These are phyloP conservation scores for Tanytarsus gracilentus DNA, from an alignment of 2,888 invertebrate genomes.

Conservation along the genomic window DNA sequence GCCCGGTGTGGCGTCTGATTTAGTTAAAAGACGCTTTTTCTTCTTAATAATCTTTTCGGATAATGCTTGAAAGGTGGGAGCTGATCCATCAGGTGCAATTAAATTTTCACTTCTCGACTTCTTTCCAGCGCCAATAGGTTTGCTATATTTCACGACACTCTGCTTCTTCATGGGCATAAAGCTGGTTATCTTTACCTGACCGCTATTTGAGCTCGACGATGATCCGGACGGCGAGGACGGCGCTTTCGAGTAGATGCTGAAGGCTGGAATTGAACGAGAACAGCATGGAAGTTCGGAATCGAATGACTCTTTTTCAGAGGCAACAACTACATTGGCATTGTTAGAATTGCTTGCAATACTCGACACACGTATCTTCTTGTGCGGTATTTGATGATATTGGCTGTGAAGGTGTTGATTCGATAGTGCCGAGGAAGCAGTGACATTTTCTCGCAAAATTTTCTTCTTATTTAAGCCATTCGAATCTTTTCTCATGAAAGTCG, in stretches of 20 bases:
- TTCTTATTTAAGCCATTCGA: conserved; percentile 12
- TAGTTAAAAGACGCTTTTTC: conserved; percentile 18
- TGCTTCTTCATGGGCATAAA: conserved; percentile 26
- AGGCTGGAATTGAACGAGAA: conserved; percentile 3
- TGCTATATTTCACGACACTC: neutral
- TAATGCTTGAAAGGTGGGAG: neutral
- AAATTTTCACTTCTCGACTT: neutral
- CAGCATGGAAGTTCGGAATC: conserved; percentile 17
- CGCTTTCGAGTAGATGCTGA: conserved; percentile 10
- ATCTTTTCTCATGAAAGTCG: conserved; percentile 18
- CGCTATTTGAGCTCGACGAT: conserved; percentile 4
- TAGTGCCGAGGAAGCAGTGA: neutral
- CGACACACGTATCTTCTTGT: conserved; percentile 22
- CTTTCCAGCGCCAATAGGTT: neutral
- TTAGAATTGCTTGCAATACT: neutral
- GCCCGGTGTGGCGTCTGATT: neutral
- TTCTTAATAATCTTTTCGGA: conserved; percentile 21
- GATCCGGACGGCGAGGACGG: conserved; percentile 14
- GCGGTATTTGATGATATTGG: conserved; percentile 23
- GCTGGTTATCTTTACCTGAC: conserved; percentile 23
- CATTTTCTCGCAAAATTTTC: conserved; percentile 14
- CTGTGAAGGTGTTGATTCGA: neutral
- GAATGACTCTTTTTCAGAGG: neutral
- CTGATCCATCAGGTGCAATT: neutral
- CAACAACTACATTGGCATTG: neutral